phyloP scores from a whole-genome alignment of 2,797 vertebrate species.

The Enteromius treurensis region DNA sequence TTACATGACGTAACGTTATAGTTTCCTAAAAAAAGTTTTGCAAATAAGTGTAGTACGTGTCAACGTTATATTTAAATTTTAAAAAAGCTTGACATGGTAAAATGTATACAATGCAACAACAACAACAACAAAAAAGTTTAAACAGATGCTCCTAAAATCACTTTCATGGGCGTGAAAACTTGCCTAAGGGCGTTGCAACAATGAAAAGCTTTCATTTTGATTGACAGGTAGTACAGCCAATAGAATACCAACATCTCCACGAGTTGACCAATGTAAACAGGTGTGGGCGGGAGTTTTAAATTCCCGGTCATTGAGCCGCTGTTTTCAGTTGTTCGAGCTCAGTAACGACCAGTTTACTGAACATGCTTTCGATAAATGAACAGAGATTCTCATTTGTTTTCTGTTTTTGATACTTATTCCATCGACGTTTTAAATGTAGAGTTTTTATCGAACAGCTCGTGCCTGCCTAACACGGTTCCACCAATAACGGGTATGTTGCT shows the following conservation, averaged over 20 bases:
- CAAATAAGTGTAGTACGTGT: neutral
- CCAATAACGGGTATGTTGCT: slow-evolving; percentile 45
- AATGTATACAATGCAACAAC: neutral
- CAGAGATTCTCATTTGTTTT: neutral
- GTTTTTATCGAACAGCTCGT: slow-evolving; percentile 10
- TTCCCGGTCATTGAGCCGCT: slow-evolving; percentile 67
- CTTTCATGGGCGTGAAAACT: neutral
- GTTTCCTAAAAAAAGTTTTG: neutral
- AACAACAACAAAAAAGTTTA: neutral
- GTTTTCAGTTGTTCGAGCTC: slow-evolving; percentile 56
- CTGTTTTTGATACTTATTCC: neutral
- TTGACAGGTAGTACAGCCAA: slow-evolving; percentile 48
- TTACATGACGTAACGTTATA: neutral
- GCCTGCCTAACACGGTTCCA: slow-evolving; percentile 12
- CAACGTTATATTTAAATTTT: neutral
- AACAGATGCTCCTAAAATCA: too few relatives aligned
- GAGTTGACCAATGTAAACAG: slow-evolving; percentile 50
- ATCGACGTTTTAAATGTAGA: slow-evolving; percentile 27
- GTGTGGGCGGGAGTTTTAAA: slow-evolving; percentile 60
- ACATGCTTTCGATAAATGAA: neutral
- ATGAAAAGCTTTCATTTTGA: slow-evolving; percentile 16
- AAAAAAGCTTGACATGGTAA: neutral
- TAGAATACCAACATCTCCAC: neutral
- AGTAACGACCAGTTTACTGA: slow-evolving; percentile 38
- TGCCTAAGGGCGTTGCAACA: slow-evolving; percentile 28